These are phyloP conservation scores for Phrynocephalus guinanensis DNA, from an alignment of 2,797 vertebrate genomes.

Conservation along the genomic window DNA sequence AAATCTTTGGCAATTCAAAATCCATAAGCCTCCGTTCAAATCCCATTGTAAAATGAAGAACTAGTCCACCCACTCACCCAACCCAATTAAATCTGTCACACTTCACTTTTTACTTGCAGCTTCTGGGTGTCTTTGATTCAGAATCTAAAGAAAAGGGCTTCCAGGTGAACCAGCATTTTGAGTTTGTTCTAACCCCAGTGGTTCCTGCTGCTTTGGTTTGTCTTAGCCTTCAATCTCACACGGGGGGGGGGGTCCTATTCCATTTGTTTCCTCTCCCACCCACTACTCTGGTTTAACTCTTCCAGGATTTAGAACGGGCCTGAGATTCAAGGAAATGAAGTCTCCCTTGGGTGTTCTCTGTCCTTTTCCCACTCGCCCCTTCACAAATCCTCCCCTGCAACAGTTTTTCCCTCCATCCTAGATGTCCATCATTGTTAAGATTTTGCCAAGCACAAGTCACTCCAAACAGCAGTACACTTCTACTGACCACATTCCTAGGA, in stretches of 20 bases:
- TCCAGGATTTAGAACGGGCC: background rate
- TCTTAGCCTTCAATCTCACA: background rate
- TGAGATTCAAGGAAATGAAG: slow-evolving; percentile 1
- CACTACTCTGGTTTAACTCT: slow-evolving; percentile 20
- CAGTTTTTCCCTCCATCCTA: slow-evolving; percentile 30
- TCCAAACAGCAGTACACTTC: slow-evolving; percentile 18
- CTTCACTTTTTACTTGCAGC: background rate
- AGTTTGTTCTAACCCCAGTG: fast-evolving
- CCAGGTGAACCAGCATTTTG: background rate
- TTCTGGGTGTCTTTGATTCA: background rate
- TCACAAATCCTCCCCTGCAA: slow-evolving; percentile 49
- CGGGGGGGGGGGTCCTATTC: background rate
- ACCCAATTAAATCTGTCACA: background rate
- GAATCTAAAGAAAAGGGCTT: background rate
- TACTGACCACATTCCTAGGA: slow-evolving; percentile 29
- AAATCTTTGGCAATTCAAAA: background rate
- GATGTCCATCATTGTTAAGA: background rate
- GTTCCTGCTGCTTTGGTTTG: background rate
- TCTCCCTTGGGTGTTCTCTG: background rate
- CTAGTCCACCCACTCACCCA: background rate
- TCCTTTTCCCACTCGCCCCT: background rate
- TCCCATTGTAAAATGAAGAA: slow-evolving; percentile 3
- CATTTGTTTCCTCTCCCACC: slow-evolving; percentile 27
- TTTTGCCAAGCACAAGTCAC: background rate
- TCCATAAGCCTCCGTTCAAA: slow-evolving; percentile 27